These are phyloP conservation scores for Ectropis grisescens DNA, from an alignment of 1,140 invertebrate genomes.

Conservation along the genomic window DNA sequence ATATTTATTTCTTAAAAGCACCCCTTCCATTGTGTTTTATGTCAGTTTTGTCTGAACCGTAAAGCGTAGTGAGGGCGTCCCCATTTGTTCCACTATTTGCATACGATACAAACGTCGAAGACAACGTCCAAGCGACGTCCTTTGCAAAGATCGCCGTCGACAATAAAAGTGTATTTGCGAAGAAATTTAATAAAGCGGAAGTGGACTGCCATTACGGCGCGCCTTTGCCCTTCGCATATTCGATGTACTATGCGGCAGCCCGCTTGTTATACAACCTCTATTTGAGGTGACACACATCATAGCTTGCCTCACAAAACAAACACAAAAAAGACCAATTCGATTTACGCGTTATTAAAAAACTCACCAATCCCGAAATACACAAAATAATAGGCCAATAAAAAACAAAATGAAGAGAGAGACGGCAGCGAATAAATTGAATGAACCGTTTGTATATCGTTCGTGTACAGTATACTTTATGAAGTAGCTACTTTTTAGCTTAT, in stretches of 20 bases:
- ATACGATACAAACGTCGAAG: conserved; percentile 52
- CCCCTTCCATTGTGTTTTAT: conserved; percentile 19
- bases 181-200: conserved; percentile 70
- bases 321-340: too few species aligned
- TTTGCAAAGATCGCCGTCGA: conserved; percentile 46
- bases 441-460: too few species aligned
- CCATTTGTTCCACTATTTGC: conserved; percentile 55
- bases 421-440: too few species aligned
- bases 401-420: too few species aligned
- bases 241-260: too few species aligned
- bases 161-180: conserved; percentile 68
- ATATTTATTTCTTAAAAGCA: conserved; percentile 11
- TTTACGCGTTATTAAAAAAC: too few species aligned
- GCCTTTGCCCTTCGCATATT: conserved; percentile 15
- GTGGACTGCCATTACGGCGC: conserved; percentile 48
- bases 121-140: conserved; percentile 48
- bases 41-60: conserved; percentile 21
- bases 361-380: too few species aligned
- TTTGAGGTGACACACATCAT: too few species aligned
- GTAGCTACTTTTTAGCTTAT: conserved; percentile 15
- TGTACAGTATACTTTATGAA: conserved; percentile 6
- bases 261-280: too few species aligned
- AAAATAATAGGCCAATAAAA: too few species aligned
- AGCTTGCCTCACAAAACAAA: too few species aligned
- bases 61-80: conserved; percentile 35